These are phyloP conservation scores for Trichomycterus rosablanca DNA, from an alignment of 2,113 vertebrate species.

Conservation along the genomic window DNA sequence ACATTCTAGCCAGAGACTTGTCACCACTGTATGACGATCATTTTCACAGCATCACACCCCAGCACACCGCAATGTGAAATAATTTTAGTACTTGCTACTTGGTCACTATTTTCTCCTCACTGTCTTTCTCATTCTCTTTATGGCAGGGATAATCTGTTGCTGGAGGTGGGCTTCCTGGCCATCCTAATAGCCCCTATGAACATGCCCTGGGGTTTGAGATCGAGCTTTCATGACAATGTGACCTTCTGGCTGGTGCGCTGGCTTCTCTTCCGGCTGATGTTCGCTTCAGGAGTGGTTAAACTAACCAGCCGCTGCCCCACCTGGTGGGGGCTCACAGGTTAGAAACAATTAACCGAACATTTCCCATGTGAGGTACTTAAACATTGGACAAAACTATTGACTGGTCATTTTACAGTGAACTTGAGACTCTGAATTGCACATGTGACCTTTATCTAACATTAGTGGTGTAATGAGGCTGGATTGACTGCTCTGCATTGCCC, in stretches of 20 bases:
- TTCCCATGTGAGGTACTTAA: too few relatives aligned
- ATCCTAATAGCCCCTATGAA: constrained; percentile 80
- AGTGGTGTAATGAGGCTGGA: too few relatives aligned
- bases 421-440: too few relatives aligned
- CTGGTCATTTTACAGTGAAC: too few relatives aligned
- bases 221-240: constrained; percentile 65
- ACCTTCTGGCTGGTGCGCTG: constrained; percentile 88
- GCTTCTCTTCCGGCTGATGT: constrained; percentile 94
- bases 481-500: too few relatives aligned
- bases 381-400: too few relatives aligned
- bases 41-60: too few relatives aligned
- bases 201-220: constrained; percentile 47
- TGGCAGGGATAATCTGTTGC: constrained; percentile 83
- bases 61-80: too few relatives aligned
- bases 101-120: neutral
- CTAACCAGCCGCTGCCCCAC: constrained; percentile 89
- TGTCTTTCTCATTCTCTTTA: neutral
- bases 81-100: neutral
- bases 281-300: constrained; percentile 89
- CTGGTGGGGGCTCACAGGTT: constrained; percentile 95
- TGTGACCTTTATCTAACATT: too few relatives aligned
- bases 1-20: too few relatives aligned
- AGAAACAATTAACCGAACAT: neutral
- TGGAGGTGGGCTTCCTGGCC: constrained; percentile 84
- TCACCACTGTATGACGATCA: too few relatives aligned